Base-by-base conservation (phyloP, 2,113 vertebrate species). In the Ardeotis arabs region DNA sequence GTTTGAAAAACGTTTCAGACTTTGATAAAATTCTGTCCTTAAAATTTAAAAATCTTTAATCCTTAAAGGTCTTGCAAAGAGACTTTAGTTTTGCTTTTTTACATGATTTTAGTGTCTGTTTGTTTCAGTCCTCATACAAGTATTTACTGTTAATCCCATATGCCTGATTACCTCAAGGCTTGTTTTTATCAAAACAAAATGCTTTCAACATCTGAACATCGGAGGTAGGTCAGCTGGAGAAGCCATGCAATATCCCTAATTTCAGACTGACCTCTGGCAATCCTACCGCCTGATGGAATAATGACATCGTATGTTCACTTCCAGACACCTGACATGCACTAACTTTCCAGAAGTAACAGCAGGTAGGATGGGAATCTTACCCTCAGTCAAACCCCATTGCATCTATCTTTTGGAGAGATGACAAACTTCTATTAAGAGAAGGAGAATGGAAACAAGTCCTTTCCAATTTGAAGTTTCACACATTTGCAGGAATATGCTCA, bases 211-310 rank as follows among this genome's bases (percentile, higher is more conserved):
- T 59, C 49, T 60, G 77, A 84, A 64, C 31, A 66, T 45, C 37
- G 70, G 83, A 64, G 31, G 58, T 4, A 55, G 49, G 76, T 78
- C 59, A 89, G 89, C 39, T 75, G 79, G 62, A 79, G 62, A 56
- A 80, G 49, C 58, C 35, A 27, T 49, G 44, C 69, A 37, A 16
- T 31, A 70, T 73, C 62, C 62, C 70, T 15, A 15, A 21, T 60
- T 94, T 79, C 89, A 82, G 73, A 53, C 41, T 96, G 91, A 96
- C 84, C 62, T 96, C 81, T 93, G 69, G 66, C 77, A 91, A 58
- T 87, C 62, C 84, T 60, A 21, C 31, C 27, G 79, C 19, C 56
- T 78, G 20, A 10, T 56, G 59, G 35, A 89, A 84, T 55, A 79
- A 83, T 24, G 91, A 21, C 29, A 35, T 55, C 56, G 33, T 1